A percentile compares a stretch with the other conserved stretches of the same genome.
phyloP scores from a whole-genome alignment of 37 sponge, comb jelly and placozoan species.

The Eunapius fragilis region DNA sequence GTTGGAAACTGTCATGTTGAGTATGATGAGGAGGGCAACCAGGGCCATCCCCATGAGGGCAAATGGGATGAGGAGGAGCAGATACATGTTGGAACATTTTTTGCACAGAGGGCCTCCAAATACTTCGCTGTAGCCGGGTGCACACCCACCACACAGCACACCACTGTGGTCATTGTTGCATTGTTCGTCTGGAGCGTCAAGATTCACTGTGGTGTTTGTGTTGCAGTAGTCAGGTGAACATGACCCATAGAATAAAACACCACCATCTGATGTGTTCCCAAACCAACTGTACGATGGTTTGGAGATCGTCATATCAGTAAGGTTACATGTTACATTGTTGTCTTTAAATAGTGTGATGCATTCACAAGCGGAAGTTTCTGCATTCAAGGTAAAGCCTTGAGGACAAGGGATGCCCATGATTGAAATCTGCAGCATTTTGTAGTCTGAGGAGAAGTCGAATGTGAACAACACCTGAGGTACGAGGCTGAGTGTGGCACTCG shows the following conservation, averaged over 20 bases:
- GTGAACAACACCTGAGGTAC: not conserved
- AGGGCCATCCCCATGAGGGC: not conserved
- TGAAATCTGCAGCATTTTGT: not conserved
- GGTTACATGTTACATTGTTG: not conserved
- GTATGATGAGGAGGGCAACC: not conserved
- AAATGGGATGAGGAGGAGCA: not conserved
- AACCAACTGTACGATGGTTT: not conserved
- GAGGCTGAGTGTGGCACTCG: not conserved
- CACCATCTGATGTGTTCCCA: not conserved
- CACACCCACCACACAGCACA: not conserved
- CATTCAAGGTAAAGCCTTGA: not conserved
- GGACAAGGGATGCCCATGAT: not conserved
- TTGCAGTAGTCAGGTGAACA: not conserved
- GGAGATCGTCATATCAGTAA: not conserved
- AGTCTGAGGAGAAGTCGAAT: not conserved
- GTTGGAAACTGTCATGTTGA: not conserved
- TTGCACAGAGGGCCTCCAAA: not conserved
- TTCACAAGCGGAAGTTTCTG: not conserved
- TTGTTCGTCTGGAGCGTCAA: not conserved
- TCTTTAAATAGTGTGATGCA: not conserved
- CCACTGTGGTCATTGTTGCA: not conserved
- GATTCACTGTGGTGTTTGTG: not conserved
- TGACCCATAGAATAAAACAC: not conserved
- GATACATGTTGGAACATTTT: not conserved
- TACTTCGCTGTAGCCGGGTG: not conserved